Base-by-base conservation (phyloP, 2,797 vertebrate species). In the Pagetopsis macropterus region DNA sequence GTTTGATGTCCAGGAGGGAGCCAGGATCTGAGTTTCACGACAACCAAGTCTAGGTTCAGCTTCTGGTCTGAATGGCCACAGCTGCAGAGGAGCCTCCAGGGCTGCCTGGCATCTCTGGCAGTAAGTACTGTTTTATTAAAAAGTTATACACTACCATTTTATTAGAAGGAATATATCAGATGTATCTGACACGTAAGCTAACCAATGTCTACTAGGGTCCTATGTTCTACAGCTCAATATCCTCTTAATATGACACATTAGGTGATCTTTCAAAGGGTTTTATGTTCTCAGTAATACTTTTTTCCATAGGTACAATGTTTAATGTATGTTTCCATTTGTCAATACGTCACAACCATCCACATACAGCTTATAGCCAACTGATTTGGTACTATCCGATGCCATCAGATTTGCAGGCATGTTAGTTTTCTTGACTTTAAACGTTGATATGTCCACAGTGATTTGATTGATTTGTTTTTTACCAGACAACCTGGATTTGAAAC, bases 51-150 rank as follows among this genome's bases (percentile, higher is more conserved):
- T 70, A 58, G 79, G 71, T 59, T 65, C 23, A 50, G 78, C 64
- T 55, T 75, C 46, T 48, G 64, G 65, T 83, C 83, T 90, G 89
- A 86, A 95, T 95, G 94, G 94, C 94, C 87, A 92, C 94, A 87
- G 93, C 94, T 65, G 89, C 86, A 70, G 89, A 92, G 76, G 90
- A 92, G 59, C 83, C 92, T 62, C 82, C 87, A 5, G 93, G 89
- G 74, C 85, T 91, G 55, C 78, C 81, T 72, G 88, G 74, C 77
- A 77, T 83, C 11, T 61, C 79, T 77, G 89, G 87, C 58, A 92
- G 92, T 93, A 87, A 91, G 89, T 84, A 57, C 48, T 49, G 0
- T 33, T 2, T 57, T 43, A 41, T 66, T 57, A 16, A 2, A 7
- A 9, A 7, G 1, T 37, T 40, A 57, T n/a, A 14, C 14, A 49